Evolutionary conservation across 2,113 vertebrate genomes (phyloP).

Genomic region (Ammospiza nelsoni): DNA sequence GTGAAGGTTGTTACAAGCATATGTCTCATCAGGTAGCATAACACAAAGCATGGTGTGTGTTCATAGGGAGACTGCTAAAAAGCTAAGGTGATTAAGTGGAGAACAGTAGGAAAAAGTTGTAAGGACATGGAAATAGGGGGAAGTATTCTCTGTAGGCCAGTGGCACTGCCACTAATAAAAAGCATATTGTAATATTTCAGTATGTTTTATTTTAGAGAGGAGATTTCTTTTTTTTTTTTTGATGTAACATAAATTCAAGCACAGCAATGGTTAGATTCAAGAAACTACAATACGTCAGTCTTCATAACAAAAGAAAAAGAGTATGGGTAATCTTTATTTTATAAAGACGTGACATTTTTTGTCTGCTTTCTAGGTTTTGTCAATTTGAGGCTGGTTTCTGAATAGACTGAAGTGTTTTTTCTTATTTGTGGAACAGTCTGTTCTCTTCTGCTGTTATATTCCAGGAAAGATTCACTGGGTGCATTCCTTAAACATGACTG

Average conservation of each 20-base stretch:
- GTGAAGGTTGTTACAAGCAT: background rate
- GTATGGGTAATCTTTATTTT: background rate
- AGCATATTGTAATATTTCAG: background rate
- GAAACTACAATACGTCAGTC: background rate
- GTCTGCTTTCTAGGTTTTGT: background rate
- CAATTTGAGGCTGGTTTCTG: background rate
- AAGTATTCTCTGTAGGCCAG: background rate
- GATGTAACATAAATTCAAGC: background rate
- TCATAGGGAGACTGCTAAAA: background rate
- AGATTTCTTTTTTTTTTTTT: background rate
- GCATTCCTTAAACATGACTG: slow-evolving; percentile 15
- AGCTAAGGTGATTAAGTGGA: background rate
- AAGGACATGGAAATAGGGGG: background rate
- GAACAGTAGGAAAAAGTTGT: background rate
- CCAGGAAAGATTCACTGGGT: background rate
- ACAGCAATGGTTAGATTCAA: background rate
- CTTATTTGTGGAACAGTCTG: background rate
- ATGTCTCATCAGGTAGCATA: background rate
- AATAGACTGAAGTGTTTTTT: background rate
- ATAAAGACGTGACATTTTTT: background rate
- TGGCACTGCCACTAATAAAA: background rate
- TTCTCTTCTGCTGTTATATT: background rate
- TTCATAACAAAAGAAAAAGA: background rate
- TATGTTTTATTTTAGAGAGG: background rate
- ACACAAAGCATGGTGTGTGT: background rate